Base-by-base conservation (phyloP, 2,113 vertebrate genomes). In the Nasalis larvatus region DNA sequence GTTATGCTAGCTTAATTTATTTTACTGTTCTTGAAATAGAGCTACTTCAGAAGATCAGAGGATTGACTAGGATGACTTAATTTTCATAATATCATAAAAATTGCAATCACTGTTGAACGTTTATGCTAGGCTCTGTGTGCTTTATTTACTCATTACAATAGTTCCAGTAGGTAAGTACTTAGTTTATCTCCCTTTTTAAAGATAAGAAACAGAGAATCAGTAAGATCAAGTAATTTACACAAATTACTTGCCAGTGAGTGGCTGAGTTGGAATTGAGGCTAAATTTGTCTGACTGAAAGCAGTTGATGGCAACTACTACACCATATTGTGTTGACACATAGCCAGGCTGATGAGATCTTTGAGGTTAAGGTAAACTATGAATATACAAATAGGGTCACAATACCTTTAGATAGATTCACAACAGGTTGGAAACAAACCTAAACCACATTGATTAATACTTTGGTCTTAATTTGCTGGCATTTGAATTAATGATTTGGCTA, bases 171-270 rank as follows among this genome's bases (percentile, higher is more conserved):
- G n/a, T 68, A 90, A n/a, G 49, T 37, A 52, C 11, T 56, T 86
- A 73, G 35, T 84, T 95, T 86, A 80, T 66, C 78, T 80, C 13
- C 20, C 11, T 54, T 80, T 84, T 74, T 71, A 85, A 35, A 91
- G 73, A 91, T 89, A 77, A 94, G 77, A 86, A 86, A 68, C 68
- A 76, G 56, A 82, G 30, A 84, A 89, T 91, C 83, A 40, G 40
- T 32, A 76, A 97, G 86, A 91, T 76, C 91, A 96, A 88, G 73
- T 86, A 84, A 42, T 92, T 94, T 92, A 94, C 54, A 90, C 54
- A 95, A 94, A 85, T 89, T 42, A 37, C 49, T 82, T 86, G 74
- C 40, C 60, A 69, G 71, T 16, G 16, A 77, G 74, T 96, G 84
- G 35, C 35, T 45, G 45, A 92, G 78, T 42, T 78, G 45, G 63